Conservation (phyloP, 2,888 invertebrate species). For the Heliconius ismenius region DNA sequence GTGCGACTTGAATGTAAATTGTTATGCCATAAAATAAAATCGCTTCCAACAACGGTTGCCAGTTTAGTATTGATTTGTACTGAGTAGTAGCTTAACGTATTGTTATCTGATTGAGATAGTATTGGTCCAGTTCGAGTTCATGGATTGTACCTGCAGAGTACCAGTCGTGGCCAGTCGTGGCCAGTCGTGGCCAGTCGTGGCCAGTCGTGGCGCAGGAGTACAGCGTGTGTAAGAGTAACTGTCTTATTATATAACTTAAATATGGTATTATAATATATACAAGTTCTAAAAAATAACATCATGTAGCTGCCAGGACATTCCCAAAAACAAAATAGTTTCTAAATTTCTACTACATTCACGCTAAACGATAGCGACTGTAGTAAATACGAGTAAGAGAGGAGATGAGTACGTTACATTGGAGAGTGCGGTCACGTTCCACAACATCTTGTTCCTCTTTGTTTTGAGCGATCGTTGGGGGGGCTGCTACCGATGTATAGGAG, state of each 20-base stretch:
- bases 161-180: too few relatives aligned
- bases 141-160: not conserved
- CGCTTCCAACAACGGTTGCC: slow-evolving; percentile 27
- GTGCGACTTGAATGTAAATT: slow-evolving; percentile 35
- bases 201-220: too few relatives aligned
- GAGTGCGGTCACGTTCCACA: slow-evolving; percentile 63
- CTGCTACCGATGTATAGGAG: slow-evolving; percentile 31
- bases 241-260: too few relatives aligned
- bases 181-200: too few relatives aligned
- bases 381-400: not conserved
- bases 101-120: not conserved
- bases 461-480: slow-evolving; percentile 44
- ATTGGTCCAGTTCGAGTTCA: not conserved
- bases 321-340: too few relatives aligned
- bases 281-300: too few relatives aligned
- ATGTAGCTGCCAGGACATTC: not conserved
- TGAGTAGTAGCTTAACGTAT: not conserved
- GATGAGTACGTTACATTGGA: slow-evolving; percentile 42
- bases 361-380: slow-evolving; percentile 18
- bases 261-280: too few relatives aligned
- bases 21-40: slow-evolving; percentile 27
- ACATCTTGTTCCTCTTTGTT: slow-evolving; percentile 64
- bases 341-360: not conserved
- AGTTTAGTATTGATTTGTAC: slow-evolving; percentile 28
- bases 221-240: too few relatives aligned